Evolutionary conservation across 2,797 vertebrate genomes (phyloP), one percentile per base, ranked within the genome.

Genomic region (Ctenopoma kingsleyae): DNA sequence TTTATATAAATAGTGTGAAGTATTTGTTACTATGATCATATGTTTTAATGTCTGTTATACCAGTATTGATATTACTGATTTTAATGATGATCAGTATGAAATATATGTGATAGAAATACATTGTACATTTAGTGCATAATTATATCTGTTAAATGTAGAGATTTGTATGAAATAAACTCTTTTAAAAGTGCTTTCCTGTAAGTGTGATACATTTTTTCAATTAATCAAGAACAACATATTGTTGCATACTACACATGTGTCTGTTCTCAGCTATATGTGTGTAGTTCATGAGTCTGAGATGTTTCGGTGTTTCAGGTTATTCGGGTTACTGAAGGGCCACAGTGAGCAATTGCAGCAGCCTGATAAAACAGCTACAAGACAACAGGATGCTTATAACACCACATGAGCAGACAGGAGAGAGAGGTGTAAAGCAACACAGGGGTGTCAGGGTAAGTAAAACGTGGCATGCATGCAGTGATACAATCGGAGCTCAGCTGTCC

Each of bases 401-500:
- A 69, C 74, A 79, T 27, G 70, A 65, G 74, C 63, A 56, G 82
- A 83, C 87, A 80, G 70, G 81, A 68, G 55, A 70, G 64, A 78
- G 61, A 66, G 60, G 66, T 71, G 65, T 65, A 72, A 72, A 56
- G 78, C 76, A 78, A 81, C 78, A 78, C 78, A 32, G 71, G 52
- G 71, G 73, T 84, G 88, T 89, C 78, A 71, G 80, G 53, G 71
- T 76, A 86, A 86, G 87, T 76, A 80, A 89, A 91, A 86, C 53
- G 64, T 78, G 57, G 85, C 77, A 67, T 62, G 79, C 81, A 80
- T 63, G 80, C 35, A 12, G 59, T 67, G 90, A 92, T 93, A 92
- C 81, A 84, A 93, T 93, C 90, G 79, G 83, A 82, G 84, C 91
- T 89, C 87, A 90, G 92, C 91, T 93, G 93, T 86, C 85, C 88